A percentile compares a stretch with the other conserved stretches of the same genome.
phyloP scores from a whole-genome alignment of 2,113 vertebrate species.

The Leptobrachium ailaonicum region DNA sequence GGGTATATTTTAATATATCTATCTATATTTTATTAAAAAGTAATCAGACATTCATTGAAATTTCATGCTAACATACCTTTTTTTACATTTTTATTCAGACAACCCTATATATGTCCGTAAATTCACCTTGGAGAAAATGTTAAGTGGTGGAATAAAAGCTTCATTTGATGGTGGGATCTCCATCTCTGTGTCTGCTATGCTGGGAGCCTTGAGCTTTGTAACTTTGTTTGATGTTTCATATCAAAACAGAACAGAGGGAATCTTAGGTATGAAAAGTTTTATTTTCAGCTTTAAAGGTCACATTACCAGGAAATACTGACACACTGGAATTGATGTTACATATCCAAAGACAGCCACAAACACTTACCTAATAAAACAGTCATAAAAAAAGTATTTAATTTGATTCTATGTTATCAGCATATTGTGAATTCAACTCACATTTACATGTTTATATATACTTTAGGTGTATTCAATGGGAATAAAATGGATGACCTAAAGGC shows the following conservation, averaged over 20 bases:
- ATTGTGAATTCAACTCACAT: too few relatives aligned
- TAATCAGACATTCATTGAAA: too few relatives aligned
- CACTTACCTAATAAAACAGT: too few relatives aligned
- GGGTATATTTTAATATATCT: too few relatives aligned
- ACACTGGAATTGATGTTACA: too few relatives aligned
- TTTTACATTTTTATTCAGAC: background rate
- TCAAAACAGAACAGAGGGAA: conserved; percentile 46
- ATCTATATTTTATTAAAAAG: too few relatives aligned
- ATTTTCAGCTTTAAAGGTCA: too few relatives aligned
- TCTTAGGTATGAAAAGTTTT: conserved; percentile 35
- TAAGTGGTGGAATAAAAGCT: conserved; percentile 7
- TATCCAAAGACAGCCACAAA: too few relatives aligned
- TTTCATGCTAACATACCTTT: too few relatives aligned
- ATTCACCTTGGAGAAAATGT: conserved; percentile 33
- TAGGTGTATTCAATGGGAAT: conserved; percentile 50
- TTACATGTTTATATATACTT: background rate
- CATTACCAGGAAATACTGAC: too few relatives aligned
- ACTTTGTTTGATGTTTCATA: conserved; percentile 36
- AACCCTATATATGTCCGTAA: conserved; percentile 39
- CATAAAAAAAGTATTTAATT: too few relatives aligned
- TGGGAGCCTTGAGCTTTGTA: conserved; percentile 40
- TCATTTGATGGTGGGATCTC: conserved; percentile 45
- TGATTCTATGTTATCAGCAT: too few relatives aligned
- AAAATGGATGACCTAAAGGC: conserved; percentile 45
- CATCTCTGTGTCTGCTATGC: conserved; percentile 36